phyloP scores from a whole-genome alignment of 2,888 invertebrate species.

The Lysandra bellargus region DNA sequence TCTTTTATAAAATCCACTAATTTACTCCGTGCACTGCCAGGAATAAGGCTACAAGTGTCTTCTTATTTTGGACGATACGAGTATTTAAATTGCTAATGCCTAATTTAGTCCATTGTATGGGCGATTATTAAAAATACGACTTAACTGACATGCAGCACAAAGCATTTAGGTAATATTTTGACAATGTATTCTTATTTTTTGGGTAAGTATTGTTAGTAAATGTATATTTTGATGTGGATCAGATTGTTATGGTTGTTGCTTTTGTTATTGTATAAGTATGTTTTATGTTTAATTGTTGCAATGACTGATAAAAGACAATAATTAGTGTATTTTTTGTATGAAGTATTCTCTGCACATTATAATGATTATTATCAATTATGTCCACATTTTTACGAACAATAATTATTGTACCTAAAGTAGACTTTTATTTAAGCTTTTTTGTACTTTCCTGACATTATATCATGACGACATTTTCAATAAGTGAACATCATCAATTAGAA shows the following conservation, averaged over 20 bases:
- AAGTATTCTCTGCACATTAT: neutral
- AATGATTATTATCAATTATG: too few relatives aligned
- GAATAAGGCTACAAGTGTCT: neutral
- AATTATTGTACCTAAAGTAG: neutral
- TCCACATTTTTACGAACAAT: neutral
- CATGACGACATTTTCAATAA: neutral
- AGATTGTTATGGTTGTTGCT: conserved; percentile 18
- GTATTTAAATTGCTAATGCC: neutral
- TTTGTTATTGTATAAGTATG: neutral
- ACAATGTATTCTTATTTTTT: neutral
- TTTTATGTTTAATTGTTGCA: neutral
- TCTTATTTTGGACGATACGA: neutral
- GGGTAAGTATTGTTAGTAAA: neutral
- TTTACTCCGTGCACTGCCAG: neutral
- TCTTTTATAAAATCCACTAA: neutral
- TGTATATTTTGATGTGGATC: neutral
- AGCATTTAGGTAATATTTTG: neutral
- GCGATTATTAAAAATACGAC: neutral
- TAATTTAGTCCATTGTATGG: neutral
- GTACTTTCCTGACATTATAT: neutral
- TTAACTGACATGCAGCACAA: neutral
- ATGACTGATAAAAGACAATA: neutral
- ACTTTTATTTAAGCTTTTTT: neutral
- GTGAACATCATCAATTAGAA: too few relatives aligned
- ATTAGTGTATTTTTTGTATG: neutral